phyloP scores from a whole-genome alignment of 2,113 vertebrate genomes.

The Toxostoma redivivum region DNA sequence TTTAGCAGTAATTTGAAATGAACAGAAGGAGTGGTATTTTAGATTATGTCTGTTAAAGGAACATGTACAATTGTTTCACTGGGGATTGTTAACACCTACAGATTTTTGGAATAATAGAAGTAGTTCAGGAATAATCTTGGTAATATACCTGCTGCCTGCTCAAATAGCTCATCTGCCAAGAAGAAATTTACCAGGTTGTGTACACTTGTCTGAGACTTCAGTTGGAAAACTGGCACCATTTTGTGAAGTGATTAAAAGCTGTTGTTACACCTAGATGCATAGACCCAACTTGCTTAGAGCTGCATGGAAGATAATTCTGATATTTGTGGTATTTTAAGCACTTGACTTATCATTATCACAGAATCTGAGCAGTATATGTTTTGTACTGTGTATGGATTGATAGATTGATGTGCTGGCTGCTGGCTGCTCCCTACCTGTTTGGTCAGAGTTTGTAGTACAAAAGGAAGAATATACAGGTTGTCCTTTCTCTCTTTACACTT shows the following conservation, averaged over 20 bases:
- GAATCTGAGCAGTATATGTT: neutral
- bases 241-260: neutral
- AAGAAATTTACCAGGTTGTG: neutral
- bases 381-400: neutral
- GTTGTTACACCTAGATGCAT: neutral
- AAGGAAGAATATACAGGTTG: neutral
- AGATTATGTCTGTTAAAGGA: neutral
- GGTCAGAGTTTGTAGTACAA: neutral
- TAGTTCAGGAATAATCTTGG: neutral
- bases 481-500: neutral
- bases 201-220: neutral
- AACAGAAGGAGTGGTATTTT: neutral
- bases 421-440: neutral
- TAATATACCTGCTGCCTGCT: neutral
- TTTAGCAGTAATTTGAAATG: neutral
- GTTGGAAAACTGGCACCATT: neutral
- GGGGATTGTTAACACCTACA: neutral
- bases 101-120: neutral
- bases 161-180: neutral
- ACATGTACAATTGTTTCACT: neutral
- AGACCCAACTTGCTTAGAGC: neutral
- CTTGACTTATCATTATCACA: neutral
- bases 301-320: neutral
- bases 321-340: neutral
- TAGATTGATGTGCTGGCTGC: neutral